Percentiles rank a stretch among this genome's conserved stretches.
Evolutionary conservation across 2,113 vertebrate genomes (phyloP).

Genomic region (Oceanites oceanicus): DNA sequence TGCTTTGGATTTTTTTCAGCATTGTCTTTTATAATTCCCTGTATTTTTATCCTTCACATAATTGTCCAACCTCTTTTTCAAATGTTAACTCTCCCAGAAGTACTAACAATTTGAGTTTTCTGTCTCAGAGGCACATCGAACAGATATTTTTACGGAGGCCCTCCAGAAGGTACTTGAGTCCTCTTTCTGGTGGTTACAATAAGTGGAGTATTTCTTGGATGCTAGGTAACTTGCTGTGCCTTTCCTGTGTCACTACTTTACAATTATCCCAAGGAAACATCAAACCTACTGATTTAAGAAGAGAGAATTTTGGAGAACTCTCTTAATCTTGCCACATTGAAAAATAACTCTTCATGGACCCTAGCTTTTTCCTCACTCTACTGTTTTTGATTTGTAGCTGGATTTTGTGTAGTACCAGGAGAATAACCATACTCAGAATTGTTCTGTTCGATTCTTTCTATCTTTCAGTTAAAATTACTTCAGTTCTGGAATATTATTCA

Average conservation of each 20-base stretch:
- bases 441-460: neutral
- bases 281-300: neutral
- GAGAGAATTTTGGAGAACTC: neutral
- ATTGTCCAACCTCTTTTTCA: neutral
- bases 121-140: neutral
- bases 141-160: neutral
- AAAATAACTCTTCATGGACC: neutral
- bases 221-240: neutral
- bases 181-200: neutral
- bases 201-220: neutral
- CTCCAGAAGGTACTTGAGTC: neutral
- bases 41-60: neutral
- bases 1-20: neutral
- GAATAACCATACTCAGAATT: neutral
- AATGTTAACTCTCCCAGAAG: neutral
- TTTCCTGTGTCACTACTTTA: neutral
- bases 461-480: neutral
- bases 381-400: neutral
- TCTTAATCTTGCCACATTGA: neutral
- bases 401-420: neutral
- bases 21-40: neutral
- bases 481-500: neutral
- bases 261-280: neutral
- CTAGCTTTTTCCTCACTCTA: neutral
- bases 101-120: neutral